Conservation (phyloP, 2,888 invertebrate genomes). For the Nomada ferruginata region DNA sequence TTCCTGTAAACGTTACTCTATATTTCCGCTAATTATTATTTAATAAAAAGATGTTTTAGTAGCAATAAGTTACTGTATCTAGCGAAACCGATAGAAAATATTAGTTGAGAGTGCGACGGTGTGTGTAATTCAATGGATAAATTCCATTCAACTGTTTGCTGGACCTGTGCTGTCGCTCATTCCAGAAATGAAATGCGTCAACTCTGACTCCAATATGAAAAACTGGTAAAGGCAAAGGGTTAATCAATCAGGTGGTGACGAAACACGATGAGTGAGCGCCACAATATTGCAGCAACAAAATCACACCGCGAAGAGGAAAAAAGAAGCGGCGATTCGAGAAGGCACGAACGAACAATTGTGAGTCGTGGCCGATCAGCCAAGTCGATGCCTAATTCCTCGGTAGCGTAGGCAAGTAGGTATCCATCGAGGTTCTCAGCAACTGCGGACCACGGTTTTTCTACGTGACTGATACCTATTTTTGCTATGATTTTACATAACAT, state of each 20-base stretch:
- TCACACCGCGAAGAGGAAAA: conserved; percentile 49
- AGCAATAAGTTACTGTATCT: no score
- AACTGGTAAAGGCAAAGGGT: no score
- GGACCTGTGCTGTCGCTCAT: no score
- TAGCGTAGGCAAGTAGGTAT: conserved; percentile 75
- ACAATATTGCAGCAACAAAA: conserved; percentile 35
- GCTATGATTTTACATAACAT: conserved; percentile 75
- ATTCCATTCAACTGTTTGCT: no score
- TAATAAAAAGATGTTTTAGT: no score
- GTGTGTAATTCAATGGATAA: no score
- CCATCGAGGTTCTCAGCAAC: conserved; percentile 56
- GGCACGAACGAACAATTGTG: conserved; percentile 73
- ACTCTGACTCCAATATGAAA: no score
- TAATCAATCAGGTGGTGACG: not conserved
- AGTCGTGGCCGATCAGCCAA: conserved; percentile 76
- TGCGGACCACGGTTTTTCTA: conserved; percentile 58
- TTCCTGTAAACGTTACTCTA: no score
- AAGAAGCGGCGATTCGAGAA: conserved; percentile 59
- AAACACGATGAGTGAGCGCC: conserved; percentile 42
- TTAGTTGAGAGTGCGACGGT: no score
- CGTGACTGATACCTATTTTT: conserved; percentile 65
- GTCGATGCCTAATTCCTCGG: conserved; percentile 75
- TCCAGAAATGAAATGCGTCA: no score
- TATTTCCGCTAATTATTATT: no score
- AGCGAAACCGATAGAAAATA: no score